Percentiles rank a stretch among this genome's conserved stretches.
Conservation (phyloP, 2,797 vertebrate genomes). For the Alosa sapidissima region DNA sequence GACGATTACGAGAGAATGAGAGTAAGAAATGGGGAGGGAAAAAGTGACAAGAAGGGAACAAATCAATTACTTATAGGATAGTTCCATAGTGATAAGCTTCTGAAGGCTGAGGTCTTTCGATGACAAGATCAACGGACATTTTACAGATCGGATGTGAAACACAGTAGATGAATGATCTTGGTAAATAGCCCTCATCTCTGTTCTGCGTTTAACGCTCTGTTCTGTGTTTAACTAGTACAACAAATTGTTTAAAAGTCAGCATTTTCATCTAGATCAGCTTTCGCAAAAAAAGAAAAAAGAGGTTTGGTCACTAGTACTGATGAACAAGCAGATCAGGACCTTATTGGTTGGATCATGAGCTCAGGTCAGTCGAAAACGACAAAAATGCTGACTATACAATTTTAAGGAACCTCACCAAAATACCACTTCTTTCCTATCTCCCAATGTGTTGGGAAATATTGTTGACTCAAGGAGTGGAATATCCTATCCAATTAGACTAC, state of each 20-base stretch:
- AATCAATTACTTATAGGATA: background rate
- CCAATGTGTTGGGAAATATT: background rate
- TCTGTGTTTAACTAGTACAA: too few species aligned
- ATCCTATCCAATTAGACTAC: too few species aligned
- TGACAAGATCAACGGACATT: background rate
- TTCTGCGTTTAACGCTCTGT: too few species aligned
- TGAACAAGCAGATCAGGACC: background rate
- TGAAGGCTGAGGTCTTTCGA: background rate
- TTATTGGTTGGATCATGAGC: too few species aligned
- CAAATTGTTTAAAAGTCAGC: too few species aligned
- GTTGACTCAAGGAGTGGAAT: too few species aligned
- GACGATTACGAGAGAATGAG: background rate
- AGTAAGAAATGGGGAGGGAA: background rate
- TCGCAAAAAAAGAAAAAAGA: too few species aligned
- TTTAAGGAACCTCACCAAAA: too few species aligned
- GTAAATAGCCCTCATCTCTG: background rate
- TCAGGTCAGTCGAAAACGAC: too few species aligned
- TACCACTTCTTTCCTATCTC: background rate
- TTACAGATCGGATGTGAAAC: background rate
- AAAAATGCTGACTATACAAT: too few species aligned
- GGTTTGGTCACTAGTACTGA: too few species aligned
- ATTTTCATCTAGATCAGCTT: too few species aligned
- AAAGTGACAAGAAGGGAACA: background rate
- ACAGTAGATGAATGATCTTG: background rate
- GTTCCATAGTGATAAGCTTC: background rate